phyloP scores from a whole-genome alignment of 2,888 invertebrate species.

The Neocrepidodera transversa region DNA sequence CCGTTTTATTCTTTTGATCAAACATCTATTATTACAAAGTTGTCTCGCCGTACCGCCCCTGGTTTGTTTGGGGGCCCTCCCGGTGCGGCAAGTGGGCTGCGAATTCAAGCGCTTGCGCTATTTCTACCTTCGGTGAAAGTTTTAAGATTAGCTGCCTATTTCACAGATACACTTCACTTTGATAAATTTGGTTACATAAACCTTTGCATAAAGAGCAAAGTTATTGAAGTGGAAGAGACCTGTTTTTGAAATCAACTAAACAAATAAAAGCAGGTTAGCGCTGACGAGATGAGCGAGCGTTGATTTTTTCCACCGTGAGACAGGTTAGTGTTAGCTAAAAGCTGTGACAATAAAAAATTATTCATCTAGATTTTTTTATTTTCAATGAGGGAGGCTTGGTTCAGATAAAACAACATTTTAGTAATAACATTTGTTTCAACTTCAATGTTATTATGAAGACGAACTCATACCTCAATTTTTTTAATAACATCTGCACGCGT shows the following conservation, averaged over 20 bases:
- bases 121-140: slow-evolving; percentile 6
- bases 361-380: too few relatives aligned
- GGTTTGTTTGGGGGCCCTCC: slow-evolving; percentile 14
- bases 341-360: too few relatives aligned
- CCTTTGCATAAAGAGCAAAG: slow-evolving; percentile 9
- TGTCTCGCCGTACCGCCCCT: slow-evolving; percentile 6
- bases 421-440: too few relatives aligned
- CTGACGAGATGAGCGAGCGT: background rate
- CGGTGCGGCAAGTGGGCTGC: slow-evolving; percentile 10
- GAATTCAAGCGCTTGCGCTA: slow-evolving; percentile 5
- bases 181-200: slow-evolving; percentile 20
- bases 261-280: background rate
- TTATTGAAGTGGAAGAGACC: slow-evolving; percentile 8
- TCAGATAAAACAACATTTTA: too few relatives aligned
- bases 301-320: background rate
- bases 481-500: too few relatives aligned
- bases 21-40: background rate
- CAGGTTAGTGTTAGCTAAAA: slow-evolving; percentile 1
- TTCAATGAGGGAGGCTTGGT: too few relatives aligned
- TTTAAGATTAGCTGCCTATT: slow-evolving; percentile 17
- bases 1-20: background rate
- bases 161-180: slow-evolving; percentile 16
- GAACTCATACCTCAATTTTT: too few relatives aligned
- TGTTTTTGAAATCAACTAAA: slow-evolving; percentile 21
- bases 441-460: too few relatives aligned